phyloP scores from a whole-genome alignment of 2,888 invertebrate genomes.

The Melinaea marsaeus region DNA sequence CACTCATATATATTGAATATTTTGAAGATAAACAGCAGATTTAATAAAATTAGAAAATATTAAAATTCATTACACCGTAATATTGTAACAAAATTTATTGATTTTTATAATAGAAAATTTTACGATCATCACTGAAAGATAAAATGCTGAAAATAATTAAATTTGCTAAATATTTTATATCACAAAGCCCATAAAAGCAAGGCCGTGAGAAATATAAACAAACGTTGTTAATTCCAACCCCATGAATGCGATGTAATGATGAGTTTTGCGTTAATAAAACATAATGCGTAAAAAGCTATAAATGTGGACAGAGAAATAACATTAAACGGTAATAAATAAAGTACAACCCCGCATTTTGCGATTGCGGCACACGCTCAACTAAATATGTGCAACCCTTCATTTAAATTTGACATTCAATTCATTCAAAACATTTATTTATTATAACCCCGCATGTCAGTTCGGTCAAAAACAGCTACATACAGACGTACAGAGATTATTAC shows the following conservation, averaged over 20 bases:
- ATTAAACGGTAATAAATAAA: slow-evolving; percentile 75
- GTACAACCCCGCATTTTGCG: slow-evolving; percentile 72
- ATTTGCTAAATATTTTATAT: not conserved
- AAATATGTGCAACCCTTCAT: slow-evolving; percentile 47
- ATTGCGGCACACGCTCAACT: slow-evolving; percentile 61
- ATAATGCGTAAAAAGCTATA: slow-evolving; percentile 70
- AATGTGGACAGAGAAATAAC: slow-evolving; percentile 71
- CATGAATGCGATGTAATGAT: slow-evolving; percentile 68
- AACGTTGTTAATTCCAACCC: slow-evolving; percentile 66
- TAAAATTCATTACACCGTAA: too few species aligned
- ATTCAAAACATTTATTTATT: slow-evolving; percentile 60
- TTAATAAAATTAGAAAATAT: too few species aligned
- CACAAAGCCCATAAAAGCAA: slow-evolving; percentile 17
- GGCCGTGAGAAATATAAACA: slow-evolving; percentile 73
- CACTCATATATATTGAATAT: too few species aligned
- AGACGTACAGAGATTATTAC: slow-evolving; percentile 61
- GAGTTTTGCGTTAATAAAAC: slow-evolving; percentile 69
- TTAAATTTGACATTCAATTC: slow-evolving; percentile 15
- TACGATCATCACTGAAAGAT: too few species aligned
- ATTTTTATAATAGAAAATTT: too few species aligned
- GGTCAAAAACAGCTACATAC: slow-evolving; percentile 67
- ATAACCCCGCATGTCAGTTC: slow-evolving; percentile 68
- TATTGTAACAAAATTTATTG: too few species aligned
- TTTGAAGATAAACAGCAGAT: too few species aligned
- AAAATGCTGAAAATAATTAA: too few species aligned